A percentile compares a stretch with the other conserved stretches of the same genome.
Evolutionary conservation across 2,797 vertebrate species (phyloP).

Genomic region (Trichosurus vulpecula): DNA sequence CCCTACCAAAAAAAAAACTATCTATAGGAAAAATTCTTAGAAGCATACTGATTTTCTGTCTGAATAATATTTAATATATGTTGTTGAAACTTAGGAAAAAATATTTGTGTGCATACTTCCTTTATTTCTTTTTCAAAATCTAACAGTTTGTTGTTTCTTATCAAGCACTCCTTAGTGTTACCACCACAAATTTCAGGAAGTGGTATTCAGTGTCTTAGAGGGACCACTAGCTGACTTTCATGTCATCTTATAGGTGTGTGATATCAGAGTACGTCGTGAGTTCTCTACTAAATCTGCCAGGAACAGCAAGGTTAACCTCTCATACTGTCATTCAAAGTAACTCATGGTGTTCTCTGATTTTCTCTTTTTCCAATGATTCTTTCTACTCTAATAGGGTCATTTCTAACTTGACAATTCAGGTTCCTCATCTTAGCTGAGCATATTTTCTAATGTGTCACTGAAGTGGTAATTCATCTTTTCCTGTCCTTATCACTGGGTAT

Average conservation of each 20-base stretch:
- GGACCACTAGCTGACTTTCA: background rate
- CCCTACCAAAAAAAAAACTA: background rate
- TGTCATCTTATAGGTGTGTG: background rate
- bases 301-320: slow-evolving; percentile 17
- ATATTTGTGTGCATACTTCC: background rate
- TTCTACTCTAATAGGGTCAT: slow-evolving; percentile 67
- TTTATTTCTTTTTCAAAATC: slow-evolving; percentile 13
- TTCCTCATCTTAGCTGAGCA: slow-evolving; percentile 64
- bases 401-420: slow-evolving; percentile 72
- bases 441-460: slow-evolving; percentile 78
- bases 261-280: background rate
- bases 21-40: background rate
- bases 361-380: slow-evolving; percentile 52
- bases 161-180: slow-evolving; percentile 6
- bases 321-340: slow-evolving; percentile 13
- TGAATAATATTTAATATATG: slow-evolving; percentile 11
- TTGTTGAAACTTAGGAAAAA: background rate
- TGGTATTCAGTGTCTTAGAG: background rate
- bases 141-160: slow-evolving; percentile 1
- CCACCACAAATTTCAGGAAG: background rate
- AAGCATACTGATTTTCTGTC: background rate
- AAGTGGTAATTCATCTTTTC: slow-evolving; percentile 72
- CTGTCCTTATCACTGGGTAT: slow-evolving; percentile 68
- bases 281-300: slow-evolving; percentile 32
- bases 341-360: slow-evolving; percentile 53